Evolutionary conservation across 2,797 vertebrate species (phyloP), one percentile per base, ranked within the genome.

Genomic region (Pseudocheirus occidentalis): DNA sequence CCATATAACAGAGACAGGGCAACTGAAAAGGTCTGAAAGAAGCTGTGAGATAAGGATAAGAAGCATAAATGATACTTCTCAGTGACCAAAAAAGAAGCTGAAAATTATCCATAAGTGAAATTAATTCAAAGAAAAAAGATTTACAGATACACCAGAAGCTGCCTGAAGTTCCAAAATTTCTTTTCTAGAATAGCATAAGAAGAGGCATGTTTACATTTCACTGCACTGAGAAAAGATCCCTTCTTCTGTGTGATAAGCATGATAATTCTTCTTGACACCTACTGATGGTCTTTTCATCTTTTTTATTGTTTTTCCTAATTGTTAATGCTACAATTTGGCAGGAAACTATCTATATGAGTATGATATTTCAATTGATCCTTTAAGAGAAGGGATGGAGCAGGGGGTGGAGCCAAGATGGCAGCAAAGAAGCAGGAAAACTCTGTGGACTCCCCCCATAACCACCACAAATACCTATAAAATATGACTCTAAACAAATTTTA

Each of bases 1-100:
- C 56, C 91, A 31, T 81, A 50, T 89, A 95, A 92, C 5, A 95
- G 40, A 56, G 14, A 92, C 93, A 92, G 90, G 50, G 96, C 91
- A 93, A 93, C 93, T 57, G 58, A 34, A 92, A 56, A 96, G 50
- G 90, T 56, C 92, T 12, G 55, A 90, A 46, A 46, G 40, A 97
- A 90, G 57, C 90, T 28, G 1, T 93, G 24, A 96, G 57, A 62
- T 92, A 93, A 95, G 92, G 56, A 40, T 46, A 31, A 62, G 92
- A 94, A 87, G 57, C 93, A 95, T 90, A 92, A 87, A 94, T 50
- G 92, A 90, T 90, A 91, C 5, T 29, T 58, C 13, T 9, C 92
- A 1, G 89, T 93, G 27, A 95, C 91, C 4, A 92, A 18, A 92
- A 55, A 40, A 89, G 92, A 62, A 95, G 53, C 54, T 81, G 73